Conservation (phyloP, 2,797 vertebrate species). For the Thaleichthys pacificus region DNA sequence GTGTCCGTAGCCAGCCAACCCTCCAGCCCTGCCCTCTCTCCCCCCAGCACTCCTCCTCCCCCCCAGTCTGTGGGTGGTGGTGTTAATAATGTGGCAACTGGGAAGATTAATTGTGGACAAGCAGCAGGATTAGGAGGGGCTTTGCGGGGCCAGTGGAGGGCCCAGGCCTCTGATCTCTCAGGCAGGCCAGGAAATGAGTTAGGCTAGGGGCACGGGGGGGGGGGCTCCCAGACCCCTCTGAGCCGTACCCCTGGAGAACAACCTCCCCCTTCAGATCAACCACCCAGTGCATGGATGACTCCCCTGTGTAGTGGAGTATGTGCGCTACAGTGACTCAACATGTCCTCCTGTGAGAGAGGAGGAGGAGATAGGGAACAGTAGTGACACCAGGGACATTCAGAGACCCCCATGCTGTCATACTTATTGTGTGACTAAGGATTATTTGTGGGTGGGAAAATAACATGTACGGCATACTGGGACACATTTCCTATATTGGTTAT, state of each 20-base stretch:
- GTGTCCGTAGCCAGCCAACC: slow-evolving; percentile 20
- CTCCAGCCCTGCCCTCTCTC: slow-evolving; percentile 70
- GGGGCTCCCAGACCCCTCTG: background rate
- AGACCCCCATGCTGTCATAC: background rate
- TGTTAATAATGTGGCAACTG: slow-evolving; percentile 94
- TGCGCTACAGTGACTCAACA: background rate
- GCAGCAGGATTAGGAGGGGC: slow-evolving; percentile 89
- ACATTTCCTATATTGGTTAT: too few relatives aligned
- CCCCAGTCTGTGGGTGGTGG: slow-evolving; percentile 90
- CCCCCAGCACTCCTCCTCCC: slow-evolving; percentile 61
- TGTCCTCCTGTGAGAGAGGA: background rate
- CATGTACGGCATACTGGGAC: too few relatives aligned
- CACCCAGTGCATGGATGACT: background rate
- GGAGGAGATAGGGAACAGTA: background rate
- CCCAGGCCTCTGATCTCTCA: slow-evolving; percentile 95
- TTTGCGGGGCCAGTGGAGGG: slow-evolving; percentile 82
- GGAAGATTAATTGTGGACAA: slow-evolving; percentile 96
- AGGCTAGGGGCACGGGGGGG: slow-evolving; percentile 63
- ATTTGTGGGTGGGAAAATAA: too few relatives aligned
- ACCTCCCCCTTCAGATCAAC: background rate
- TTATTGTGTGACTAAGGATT: too few relatives aligned
- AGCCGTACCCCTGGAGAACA: background rate
- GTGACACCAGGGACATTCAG: background rate
- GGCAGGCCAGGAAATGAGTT: slow-evolving; percentile 92
- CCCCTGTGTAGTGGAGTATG: too few relatives aligned